Conservation (phyloP, 2,888 invertebrate species). For the Archaeoteleia sp. region DNA sequence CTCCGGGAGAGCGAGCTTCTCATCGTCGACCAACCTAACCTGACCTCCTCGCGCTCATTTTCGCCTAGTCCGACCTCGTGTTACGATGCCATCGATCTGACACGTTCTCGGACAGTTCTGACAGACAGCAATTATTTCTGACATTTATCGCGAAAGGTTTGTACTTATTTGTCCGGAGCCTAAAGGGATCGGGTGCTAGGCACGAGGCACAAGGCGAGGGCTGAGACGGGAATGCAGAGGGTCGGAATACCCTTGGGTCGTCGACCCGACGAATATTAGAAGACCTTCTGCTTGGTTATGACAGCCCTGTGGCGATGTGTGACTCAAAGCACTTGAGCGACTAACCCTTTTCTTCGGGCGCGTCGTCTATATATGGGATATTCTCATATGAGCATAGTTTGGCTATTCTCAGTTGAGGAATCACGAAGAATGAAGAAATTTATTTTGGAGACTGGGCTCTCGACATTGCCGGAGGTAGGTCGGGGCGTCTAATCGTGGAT, state of each 20-base stretch:
- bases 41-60: conserved; percentile 55
- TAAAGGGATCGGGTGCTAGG: background rate
- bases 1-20: too few species aligned
- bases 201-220: too few species aligned
- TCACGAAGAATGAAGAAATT: conserved; percentile 22
- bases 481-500: conserved; percentile 31
- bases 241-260: conserved; percentile 44
- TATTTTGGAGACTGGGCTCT: background rate
- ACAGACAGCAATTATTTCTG: conserved; percentile 46
- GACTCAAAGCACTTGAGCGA: conserved; percentile 74
- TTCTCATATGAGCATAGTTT: conserved; percentile 50
- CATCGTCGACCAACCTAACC: background rate
- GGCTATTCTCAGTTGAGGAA: conserved; percentile 18
- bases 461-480: conserved; percentile 33
- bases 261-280: conserved; percentile 66
- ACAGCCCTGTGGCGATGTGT: conserved; percentile 69
- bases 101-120: conserved; percentile 53
- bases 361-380: conserved; percentile 9
- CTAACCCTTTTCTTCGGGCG: conserved; percentile 70
- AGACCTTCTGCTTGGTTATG: conserved; percentile 66
- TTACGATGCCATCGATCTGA: conserved; percentile 72
- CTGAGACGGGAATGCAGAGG: too few species aligned
- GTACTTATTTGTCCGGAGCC: background rate
- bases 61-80: conserved; percentile 63
- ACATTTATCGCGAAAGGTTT: conserved; percentile 3